Percentiles rank a stretch among this genome's conserved stretches.
Evolutionary conservation across 2,113 vertebrate species (phyloP).

Genomic region (Passer domesticus): DNA sequence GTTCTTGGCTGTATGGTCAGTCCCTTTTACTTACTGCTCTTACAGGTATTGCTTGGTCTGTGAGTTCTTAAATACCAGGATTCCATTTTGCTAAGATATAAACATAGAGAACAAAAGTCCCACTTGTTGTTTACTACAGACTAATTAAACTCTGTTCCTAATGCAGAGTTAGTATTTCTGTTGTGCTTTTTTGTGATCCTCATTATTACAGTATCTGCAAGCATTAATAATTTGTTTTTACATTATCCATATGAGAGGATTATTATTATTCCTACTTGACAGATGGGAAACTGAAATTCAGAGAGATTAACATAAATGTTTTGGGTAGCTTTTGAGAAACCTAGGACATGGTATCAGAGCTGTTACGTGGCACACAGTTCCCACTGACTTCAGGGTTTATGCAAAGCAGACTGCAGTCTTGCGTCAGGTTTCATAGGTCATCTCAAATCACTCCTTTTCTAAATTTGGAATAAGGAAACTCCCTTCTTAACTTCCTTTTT

Average conservation of each 20-base stretch:
- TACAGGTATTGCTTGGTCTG: not conserved
- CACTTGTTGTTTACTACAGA: not conserved
- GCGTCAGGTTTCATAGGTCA: not conserved
- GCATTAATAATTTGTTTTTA: constrained; percentile 54
- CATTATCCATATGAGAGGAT: constrained; percentile 38
- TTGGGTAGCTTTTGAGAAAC: constrained; percentile 13
- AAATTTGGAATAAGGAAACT: constrained; percentile 39
- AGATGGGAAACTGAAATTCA: constrained; percentile 48
- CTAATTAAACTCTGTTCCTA: not conserved
- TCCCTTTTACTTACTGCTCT: not conserved
- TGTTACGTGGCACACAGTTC: not conserved
- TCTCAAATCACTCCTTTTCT: constrained; percentile 14
- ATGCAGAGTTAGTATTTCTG: not conserved
- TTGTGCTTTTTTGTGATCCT: constrained; percentile 6
- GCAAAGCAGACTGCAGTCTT: not conserved
- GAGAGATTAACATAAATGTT: not conserved
- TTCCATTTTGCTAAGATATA: not conserved
- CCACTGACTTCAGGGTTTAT: constrained; percentile 12
- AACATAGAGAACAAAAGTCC: not conserved
- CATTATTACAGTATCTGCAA: not conserved
- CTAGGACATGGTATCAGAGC: not conserved
- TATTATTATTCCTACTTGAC: constrained; percentile 44
- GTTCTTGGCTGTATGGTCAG: not conserved
- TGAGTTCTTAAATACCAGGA: not conserved
- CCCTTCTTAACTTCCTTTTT: not conserved